These are phyloP conservation scores for Spheniscus humboldti DNA, from an alignment of 2,797 vertebrate species.

Conservation along the genomic window DNA sequence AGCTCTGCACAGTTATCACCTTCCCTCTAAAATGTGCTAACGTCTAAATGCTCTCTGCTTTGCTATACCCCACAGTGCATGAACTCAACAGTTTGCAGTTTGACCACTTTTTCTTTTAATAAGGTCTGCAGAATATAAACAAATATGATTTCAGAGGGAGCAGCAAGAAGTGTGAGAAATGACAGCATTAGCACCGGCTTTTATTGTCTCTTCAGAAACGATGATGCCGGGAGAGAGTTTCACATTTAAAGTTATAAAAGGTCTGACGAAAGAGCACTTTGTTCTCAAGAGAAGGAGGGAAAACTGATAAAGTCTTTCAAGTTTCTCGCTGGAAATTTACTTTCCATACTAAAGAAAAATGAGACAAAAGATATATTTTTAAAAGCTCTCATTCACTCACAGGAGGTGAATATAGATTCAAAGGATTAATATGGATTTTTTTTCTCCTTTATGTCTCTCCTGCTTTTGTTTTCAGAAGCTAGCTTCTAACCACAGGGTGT, in stretches of 20 bases:
- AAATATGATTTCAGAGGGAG: slow-evolving; percentile 46
- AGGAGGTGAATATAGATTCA: slow-evolving; percentile 37
- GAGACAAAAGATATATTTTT: slow-evolving; percentile 45
- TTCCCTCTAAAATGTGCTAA: not conserved
- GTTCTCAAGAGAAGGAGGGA: slow-evolving; percentile 39
- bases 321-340: slow-evolving; percentile 53
- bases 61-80: not conserved
- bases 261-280: slow-evolving; percentile 52
- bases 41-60: not conserved
- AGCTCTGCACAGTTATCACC: not conserved
- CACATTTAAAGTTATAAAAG: slow-evolving; percentile 54
- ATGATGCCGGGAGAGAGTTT: slow-evolving; percentile 44
- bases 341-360: slow-evolving; percentile 63
- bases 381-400: slow-evolving; percentile 26
- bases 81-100: not conserved
- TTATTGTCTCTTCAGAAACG: slow-evolving; percentile 52
- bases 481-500: not conserved
- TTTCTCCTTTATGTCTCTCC: not conserved
- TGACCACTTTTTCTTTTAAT: not conserved
- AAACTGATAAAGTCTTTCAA: slow-evolving; percentile 61
- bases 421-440: slow-evolving; percentile 29
- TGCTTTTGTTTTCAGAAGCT: slow-evolving; percentile 29
- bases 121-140: slow-evolving; percentile 20
- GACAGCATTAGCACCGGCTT: slow-evolving; percentile 25
- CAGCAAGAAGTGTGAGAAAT: slow-evolving; percentile 38